phyloP scores from a whole-genome alignment of 2,888 invertebrate species.

The Microchrysa polita region DNA sequence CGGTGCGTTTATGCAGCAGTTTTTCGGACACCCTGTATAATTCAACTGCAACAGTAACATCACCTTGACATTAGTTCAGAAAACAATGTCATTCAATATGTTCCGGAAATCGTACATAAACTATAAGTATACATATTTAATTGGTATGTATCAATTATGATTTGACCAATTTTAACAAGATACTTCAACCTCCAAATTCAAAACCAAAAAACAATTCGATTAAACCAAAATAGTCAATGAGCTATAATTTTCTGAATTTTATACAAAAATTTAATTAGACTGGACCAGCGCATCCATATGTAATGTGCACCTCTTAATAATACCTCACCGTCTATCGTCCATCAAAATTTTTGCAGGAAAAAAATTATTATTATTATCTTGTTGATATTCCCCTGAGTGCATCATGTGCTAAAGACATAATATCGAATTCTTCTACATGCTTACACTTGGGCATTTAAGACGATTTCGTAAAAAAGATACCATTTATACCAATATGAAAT shows the following conservation, averaged over 20 bases:
- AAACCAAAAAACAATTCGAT: background rate
- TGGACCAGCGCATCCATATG: background rate
- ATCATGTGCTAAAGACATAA: background rate
- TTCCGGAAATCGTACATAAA: constrained; percentile 20
- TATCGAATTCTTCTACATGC: background rate
- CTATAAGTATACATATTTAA: constrained; percentile 22
- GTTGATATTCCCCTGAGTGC: constrained; percentile 16
- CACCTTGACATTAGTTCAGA: constrained; percentile 14
- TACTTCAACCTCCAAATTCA: constrained; percentile 12
- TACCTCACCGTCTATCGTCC: background rate
- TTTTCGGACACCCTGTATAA: too few species aligned
- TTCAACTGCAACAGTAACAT: background rate
- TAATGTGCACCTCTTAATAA: background rate
- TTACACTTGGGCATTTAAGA: constrained; percentile 3
- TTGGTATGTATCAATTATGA: constrained; percentile 33
- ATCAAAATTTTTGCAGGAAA: background rate
- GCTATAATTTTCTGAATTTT: background rate
- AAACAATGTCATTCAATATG: constrained; percentile 22
- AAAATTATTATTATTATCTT: background rate
- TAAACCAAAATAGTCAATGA: background rate
- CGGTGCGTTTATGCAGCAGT: too few species aligned
- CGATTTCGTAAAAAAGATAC: background rate
- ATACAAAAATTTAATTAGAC: constrained; percentile 1
- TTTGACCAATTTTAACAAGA: background rate
- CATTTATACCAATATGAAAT: too few species aligned